Conservation (phyloP, 2,888 invertebrate species). For the Catocala sponsa region DNA sequence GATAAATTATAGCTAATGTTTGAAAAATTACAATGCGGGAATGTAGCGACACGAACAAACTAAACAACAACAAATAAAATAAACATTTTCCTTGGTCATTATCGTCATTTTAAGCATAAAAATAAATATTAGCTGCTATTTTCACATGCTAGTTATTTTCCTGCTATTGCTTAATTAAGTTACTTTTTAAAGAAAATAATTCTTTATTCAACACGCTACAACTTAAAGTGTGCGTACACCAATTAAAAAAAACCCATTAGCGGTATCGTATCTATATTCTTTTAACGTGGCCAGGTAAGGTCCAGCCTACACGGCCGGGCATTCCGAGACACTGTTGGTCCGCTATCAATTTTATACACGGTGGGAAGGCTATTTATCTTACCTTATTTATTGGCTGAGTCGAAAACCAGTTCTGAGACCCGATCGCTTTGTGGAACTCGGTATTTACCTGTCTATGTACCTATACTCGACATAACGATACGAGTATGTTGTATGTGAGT, state of each 20-base stretch:
- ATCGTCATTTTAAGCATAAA: background rate
- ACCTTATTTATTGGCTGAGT: constrained; percentile 85
- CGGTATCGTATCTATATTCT: constrained; percentile 65
- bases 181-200: constrained; percentile 22
- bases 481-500: constrained; percentile 63
- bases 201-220: constrained; percentile 34
- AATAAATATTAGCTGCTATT: constrained; percentile 5
- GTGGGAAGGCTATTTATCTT: constrained; percentile 86
- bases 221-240: constrained; percentile 53
- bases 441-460: constrained; percentile 73
- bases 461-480: constrained; percentile 56
- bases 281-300: constrained; percentile 66
- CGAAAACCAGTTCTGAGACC: constrained; percentile 79
- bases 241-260: constrained; percentile 69
- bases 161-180: constrained; percentile 33
- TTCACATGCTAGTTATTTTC: constrained; percentile 2
- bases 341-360: constrained; percentile 86
- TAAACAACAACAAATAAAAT: background rate
- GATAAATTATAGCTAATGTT: constrained; percentile 13
- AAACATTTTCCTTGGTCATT: background rate
- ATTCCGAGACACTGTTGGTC: constrained; percentile 78
- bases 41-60: background rate
- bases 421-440: constrained; percentile 71
- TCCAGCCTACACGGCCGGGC: constrained; percentile 70
- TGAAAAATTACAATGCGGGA: constrained; percentile 11